phyloP scores from a whole-genome alignment of 2,888 invertebrate genomes.

The Spilosoma lubricipeda region DNA sequence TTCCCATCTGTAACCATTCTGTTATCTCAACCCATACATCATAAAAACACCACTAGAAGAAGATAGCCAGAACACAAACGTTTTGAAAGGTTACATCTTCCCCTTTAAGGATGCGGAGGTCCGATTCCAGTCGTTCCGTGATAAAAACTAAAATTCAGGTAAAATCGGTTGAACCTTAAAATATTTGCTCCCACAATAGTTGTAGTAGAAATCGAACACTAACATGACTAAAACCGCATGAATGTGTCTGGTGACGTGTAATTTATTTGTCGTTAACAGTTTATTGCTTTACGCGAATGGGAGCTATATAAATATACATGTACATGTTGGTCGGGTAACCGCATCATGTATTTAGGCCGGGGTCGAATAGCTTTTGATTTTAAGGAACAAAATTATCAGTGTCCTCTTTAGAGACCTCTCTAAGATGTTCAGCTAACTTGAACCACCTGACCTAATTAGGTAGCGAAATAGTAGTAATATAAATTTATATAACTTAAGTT shows the following conservation, averaged over 20 bases:
- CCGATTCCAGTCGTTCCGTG: too few species aligned
- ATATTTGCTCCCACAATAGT: background rate
- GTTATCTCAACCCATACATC: too few species aligned
- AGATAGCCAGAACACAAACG: too few species aligned
- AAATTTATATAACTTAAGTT: too few species aligned
- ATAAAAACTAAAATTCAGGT: too few species aligned
- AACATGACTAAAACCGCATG: constrained; percentile 10
- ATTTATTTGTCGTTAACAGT: constrained; percentile 25
- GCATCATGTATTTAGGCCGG: constrained; percentile 2
- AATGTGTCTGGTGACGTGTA: constrained; percentile 9
- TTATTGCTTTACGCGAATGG: constrained; percentile 5
- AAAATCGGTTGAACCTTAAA: too few species aligned
- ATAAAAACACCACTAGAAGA: too few species aligned
- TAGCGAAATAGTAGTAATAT: background rate
- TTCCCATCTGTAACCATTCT: too few species aligned
- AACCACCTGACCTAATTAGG: background rate
- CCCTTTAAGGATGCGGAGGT: too few species aligned
- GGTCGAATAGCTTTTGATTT: background rate
- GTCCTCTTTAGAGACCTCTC: background rate
- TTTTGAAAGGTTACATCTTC: too few species aligned
- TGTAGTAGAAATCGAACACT: background rate
- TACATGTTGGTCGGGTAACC: constrained; percentile 8
- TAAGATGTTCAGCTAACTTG: background rate
- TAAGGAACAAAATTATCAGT: background rate
- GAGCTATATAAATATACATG: background rate